phyloP scores from a whole-genome alignment of 2,113 vertebrate genomes.

The Melospiza melodia region DNA sequence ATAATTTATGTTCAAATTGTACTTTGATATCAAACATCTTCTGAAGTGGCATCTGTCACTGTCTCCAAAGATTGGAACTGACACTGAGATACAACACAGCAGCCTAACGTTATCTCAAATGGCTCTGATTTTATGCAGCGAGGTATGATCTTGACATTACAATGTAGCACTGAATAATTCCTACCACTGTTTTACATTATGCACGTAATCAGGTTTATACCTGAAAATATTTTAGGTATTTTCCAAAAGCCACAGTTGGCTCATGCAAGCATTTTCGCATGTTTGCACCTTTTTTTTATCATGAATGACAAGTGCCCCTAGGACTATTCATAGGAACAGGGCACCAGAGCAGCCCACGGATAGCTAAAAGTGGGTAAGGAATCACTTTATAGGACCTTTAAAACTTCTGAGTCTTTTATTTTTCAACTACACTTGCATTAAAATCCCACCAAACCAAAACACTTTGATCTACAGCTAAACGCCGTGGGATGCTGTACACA shows the following conservation, averaged over 20 bases:
- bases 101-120: accelerated
- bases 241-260: neutral
- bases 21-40: neutral
- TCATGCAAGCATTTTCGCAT: neutral
- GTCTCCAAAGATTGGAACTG: neutral
- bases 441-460: neutral
- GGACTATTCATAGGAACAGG: neutral
- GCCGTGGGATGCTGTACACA: accelerated
- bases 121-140: neutral
- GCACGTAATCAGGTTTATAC: neutral
- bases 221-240: neutral
- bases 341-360: neutral
- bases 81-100: neutral
- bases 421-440: neutral
- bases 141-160: neutral
- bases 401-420: neutral
- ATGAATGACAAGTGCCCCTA: neutral
- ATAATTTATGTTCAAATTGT: neutral
- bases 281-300: neutral
- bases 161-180: neutral
- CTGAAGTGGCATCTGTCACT: neutral
- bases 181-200: neutral
- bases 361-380: neutral
- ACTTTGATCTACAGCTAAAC: neutral
- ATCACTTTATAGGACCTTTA: neutral